Evolutionary conservation across 2,888 invertebrate species (phyloP), one percentile per base, ranked within the genome.

Genomic region (Neuroscelio doddi): DNA sequence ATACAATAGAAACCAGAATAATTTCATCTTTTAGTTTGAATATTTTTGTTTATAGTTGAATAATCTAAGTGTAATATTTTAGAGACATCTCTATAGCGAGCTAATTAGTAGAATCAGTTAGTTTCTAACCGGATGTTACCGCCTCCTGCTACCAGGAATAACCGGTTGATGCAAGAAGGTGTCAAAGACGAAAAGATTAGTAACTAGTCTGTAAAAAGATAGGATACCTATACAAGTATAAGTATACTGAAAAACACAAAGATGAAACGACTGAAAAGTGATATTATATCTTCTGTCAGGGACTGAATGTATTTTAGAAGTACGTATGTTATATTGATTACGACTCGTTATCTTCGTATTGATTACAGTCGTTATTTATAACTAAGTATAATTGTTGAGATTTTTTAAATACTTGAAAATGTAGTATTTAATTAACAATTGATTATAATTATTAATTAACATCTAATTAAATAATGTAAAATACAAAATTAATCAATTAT

Each of bases 31-130:
- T n/a, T n/a, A n/a, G n/a, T n/a, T n/a, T n/a, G 32, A 3, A 12
- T 12, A 12, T 32, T 32, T 32, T 32, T 32, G 2, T 12, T 32
- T 7, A 1, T 32, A n/a, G 12, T 32, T n/a, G 29, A 9, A 32
- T 32, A 12, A 32, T 32, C 32, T 3, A 12, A 3, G 12, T 12
- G 32, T 32, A 32, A 32, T 32, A n/a, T 32, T 4, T 10, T 53
- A 59, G 67, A 71, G 62, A 58, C 69, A 57, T 41, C 50, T 64
- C 36, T 58, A 50, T 38, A 38, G 57, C 62, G 52, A 51, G 63
- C 64, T 71, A 73, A 74, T 75, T 72, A 71, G 57, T 59, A 57
- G 63, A 62, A 68, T 57, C 67, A 34, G 52, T 63, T 61, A 57
- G 55, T 45, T 62, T 34, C 63, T 32, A 27, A 12, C 45, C 45